These are phyloP conservation scores for Eurytoma adleriae DNA, from an alignment of 2,888 invertebrate species.

Conservation along the genomic window DNA sequence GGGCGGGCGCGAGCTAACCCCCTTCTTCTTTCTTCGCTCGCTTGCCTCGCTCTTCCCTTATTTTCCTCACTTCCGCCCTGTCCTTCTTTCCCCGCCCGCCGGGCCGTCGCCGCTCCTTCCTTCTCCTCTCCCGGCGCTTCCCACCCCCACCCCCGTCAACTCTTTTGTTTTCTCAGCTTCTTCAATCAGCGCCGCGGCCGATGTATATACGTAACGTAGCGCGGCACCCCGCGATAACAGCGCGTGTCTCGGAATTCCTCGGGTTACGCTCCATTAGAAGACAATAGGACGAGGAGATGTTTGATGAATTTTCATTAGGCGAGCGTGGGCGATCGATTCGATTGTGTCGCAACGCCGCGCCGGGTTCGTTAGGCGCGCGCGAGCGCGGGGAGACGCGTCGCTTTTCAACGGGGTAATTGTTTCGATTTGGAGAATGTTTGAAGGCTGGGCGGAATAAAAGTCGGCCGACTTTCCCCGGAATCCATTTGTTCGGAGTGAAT, in stretches of 20 bases:
- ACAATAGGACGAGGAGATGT: constrained; percentile 19
- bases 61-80: constrained; percentile 54
- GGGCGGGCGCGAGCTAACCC: constrained; percentile 61
- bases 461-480: not conserved
- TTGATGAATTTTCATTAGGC: constrained; percentile 4
- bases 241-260: constrained; percentile 28
- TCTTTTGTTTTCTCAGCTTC: constrained; percentile 62
- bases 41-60: constrained; percentile 43
- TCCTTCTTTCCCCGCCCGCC: constrained; percentile 56
- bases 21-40: constrained; percentile 55
- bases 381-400: not conserved
- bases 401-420: not conserved
- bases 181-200: constrained; percentile 41
- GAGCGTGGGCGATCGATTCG: not conserved
- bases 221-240: constrained; percentile 30
- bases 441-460: not conserved
- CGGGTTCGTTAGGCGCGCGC: not conserved
- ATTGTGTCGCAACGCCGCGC: not conserved
- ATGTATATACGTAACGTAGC: constrained; percentile 26
- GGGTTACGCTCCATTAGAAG: constrained; percentile 35
- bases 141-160: constrained; percentile 56
- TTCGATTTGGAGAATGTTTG: constrained; percentile 10
- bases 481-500: not conserved
- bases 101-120: constrained; percentile 24
- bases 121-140: constrained; percentile 52